These are phyloP conservation scores for Uropetala carovei DNA, from an alignment of 2,888 invertebrate species.

Conservation along the genomic window DNA sequence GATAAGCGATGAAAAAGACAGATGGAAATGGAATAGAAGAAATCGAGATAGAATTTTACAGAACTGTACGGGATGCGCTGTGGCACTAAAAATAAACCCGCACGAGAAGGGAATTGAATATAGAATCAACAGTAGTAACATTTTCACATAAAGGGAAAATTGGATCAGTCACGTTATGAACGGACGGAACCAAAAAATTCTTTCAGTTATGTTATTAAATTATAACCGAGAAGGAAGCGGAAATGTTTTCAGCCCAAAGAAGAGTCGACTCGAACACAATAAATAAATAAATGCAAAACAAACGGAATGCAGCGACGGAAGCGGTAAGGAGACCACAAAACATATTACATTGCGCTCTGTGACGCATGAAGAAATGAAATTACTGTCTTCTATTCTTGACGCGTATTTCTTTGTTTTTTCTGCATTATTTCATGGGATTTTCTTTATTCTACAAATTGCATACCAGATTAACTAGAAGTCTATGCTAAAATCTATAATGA, in stretches of 20 bases:
- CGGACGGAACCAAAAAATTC: not conserved
- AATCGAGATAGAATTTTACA: not conserved
- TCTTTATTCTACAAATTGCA: not conserved
- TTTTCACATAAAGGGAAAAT: slow-evolving; percentile 12
- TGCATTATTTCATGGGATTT: not conserved
- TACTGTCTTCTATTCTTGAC: not conserved
- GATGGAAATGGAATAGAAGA: not conserved
- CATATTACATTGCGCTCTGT: not conserved
- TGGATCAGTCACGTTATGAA: not conserved
- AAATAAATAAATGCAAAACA: not conserved
- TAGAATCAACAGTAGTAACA: slow-evolving; percentile 2
- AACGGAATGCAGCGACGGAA: not conserved
- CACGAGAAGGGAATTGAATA: not conserved
- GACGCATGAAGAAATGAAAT: not conserved
- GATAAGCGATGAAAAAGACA: not conserved
- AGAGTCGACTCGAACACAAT: not conserved
- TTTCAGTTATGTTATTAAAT: not conserved
- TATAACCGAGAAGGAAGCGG: not conserved
- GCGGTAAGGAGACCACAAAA: not conserved
- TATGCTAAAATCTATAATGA: too few relatives aligned
- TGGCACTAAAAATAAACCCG: not conserved
- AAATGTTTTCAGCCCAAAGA: not conserved
- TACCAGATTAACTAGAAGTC: too few relatives aligned
- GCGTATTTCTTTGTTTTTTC: not conserved
- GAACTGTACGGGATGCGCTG: not conserved